phyloP scores from a whole-genome alignment of 2,113 vertebrate species.

The Plotosus lineatus region DNA sequence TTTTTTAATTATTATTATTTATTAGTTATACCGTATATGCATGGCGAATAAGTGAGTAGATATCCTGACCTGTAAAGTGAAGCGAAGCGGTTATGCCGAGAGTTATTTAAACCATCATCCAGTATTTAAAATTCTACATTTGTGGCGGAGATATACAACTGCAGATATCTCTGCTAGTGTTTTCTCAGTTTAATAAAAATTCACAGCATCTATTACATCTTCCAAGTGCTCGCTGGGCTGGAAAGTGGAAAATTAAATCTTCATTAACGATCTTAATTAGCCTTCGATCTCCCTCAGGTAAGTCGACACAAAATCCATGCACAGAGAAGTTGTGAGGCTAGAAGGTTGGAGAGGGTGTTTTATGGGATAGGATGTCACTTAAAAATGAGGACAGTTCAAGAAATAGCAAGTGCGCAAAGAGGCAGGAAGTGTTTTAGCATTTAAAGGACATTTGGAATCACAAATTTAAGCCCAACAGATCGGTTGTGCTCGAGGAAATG shows the following conservation, averaged over 20 bases:
- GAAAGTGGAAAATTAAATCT: conserved; percentile 78
- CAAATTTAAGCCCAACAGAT: not conserved
- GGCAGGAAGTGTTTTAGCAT: not conserved
- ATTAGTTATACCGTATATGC: conserved; percentile 17
- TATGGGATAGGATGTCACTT: not conserved
- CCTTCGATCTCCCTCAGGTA: conserved; percentile 71
- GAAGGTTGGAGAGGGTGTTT: conserved; percentile 30
- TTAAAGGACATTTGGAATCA: not conserved
- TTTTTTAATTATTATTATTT: conserved; percentile 26
- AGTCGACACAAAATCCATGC: conserved; percentile 72
- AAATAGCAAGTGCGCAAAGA: not conserved
- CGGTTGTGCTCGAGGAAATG: not conserved
- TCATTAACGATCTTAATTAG: conserved; percentile 80
- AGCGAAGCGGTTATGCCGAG: not conserved
- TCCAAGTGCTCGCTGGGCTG: conserved; percentile 62
- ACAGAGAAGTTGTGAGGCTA: conserved; percentile 58
- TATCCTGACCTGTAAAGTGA: not conserved
- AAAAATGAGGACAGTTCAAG: not conserved
- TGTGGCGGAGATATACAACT: not conserved
- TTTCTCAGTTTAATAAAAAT: conserved; percentile 13
- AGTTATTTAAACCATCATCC: not conserved
- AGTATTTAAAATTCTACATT: not conserved
- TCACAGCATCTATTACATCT: conserved; percentile 47
- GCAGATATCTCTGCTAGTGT: not conserved
- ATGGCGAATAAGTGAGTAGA: too few species aligned